These are phyloP conservation scores for Cynocephalus volans DNA, from an alignment of 2,113 vertebrate genomes.

Conservation along the genomic window DNA sequence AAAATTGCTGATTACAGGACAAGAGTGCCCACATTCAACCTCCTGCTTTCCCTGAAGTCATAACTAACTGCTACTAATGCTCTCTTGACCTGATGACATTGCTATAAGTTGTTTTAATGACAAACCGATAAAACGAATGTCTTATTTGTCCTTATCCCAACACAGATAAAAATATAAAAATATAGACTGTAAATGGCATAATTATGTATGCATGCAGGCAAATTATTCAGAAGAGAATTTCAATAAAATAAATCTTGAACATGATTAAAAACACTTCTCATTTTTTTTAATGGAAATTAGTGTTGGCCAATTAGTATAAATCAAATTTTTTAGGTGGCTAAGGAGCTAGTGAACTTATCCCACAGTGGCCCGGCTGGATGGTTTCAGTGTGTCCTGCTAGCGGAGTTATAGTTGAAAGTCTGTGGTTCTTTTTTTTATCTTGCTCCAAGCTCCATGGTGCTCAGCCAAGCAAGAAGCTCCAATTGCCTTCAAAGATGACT, in stretches of 20 bases:
- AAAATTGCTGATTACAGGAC: background rate
- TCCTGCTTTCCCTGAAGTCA: background rate
- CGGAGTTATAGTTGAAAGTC: conserved; percentile 74
- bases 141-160: conserved; percentile 52
- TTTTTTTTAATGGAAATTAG: conserved; percentile 46
- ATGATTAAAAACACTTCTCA: conserved; percentile 5
- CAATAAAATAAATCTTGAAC: conserved; percentile 35
- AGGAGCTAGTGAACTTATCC: background rate
- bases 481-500: conserved; percentile 79
- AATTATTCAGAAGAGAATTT: conserved; percentile 51
- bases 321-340: background rate
- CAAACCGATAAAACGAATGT: background rate
- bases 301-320: background rate
- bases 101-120: background rate
- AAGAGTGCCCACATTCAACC: background rate
- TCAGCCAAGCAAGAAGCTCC: conserved; percentile 81
- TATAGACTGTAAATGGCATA: background rate
- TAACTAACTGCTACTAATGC: background rate
- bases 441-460: conserved; percentile 76
- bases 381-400: conserved; percentile 47
- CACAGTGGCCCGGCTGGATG: conserved; percentile 27
- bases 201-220: background rate
- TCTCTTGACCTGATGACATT: background rate
- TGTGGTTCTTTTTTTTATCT: conserved; percentile 78
- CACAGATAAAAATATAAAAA: conserved; percentile 2